Base-by-base conservation (phyloP, 1,140 invertebrate species). In the Tenebrio molitor region DNA sequence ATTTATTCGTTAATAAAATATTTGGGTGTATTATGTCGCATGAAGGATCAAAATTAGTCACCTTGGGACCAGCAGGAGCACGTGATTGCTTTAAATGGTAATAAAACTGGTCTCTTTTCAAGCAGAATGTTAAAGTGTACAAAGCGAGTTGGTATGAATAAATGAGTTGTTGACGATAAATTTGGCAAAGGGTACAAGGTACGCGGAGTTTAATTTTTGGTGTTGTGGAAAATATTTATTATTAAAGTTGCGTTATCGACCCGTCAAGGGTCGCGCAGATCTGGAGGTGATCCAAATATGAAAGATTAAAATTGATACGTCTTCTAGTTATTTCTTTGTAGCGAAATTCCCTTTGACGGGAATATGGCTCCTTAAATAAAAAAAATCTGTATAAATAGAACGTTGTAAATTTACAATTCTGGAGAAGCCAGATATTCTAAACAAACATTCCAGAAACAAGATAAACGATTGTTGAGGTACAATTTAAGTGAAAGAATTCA, bases 401-500 rank as follows among this genome's bases (percentile, higher is more conserved):
- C 42, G 23, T 25, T 66, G 36, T 66, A 66, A 66, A 41, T 66
- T 66, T 42, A 29, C 36, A 44, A 66, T 42, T 19, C 16, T 21
- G 4, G 6, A 66, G 6, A 66, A 66, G 36, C n/a, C 29, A 64
- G 8, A 62, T 14, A 64, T 36, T 34, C 58, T 36, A 66, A 66
- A 66, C 64, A 66, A 66, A 44, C 64, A 66, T 66, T 66, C 64
- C 39, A 66, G 36, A 23, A 44, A 42, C 16, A 66, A 66, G 64
- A 66, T 42, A 66, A 66, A 66, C 64, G 64, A 44, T 66, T 66
- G 64, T 66, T 66, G 64, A 66, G 23, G 64, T 21, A 14, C 17
- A 66, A 66, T 44, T 66, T 23, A 44, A 66, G 64, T 42, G 39
- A 66, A 66, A 44, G 64, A 66, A 66, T 66, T 44, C 64, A 66